A percentile compares a stretch with the other conserved stretches of the same genome.
These are phyloP conservation scores for Seriola dumerili DNA, from an alignment of 2,113 vertebrate genomes.

Conservation along the genomic window DNA sequence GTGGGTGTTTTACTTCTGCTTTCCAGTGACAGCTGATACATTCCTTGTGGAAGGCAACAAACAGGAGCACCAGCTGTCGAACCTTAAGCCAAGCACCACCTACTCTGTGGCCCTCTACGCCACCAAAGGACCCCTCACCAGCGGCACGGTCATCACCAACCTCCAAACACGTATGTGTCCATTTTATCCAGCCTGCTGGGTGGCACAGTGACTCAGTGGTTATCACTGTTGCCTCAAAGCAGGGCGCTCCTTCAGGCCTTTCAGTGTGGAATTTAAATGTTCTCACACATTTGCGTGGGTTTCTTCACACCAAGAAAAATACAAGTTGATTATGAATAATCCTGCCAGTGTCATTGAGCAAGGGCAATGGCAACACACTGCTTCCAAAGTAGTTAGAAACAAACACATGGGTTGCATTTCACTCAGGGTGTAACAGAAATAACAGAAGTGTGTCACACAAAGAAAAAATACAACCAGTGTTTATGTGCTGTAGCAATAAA, in stretches of 20 bases:
- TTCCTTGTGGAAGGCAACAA: slow-evolving; percentile 91
- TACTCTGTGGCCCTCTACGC: slow-evolving; percentile 93
- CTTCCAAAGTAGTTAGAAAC: not conserved
- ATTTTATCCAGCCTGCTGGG: slow-evolving; percentile 30
- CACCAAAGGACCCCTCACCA: slow-evolving; percentile 91
- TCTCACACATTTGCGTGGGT: slow-evolving; percentile 10
- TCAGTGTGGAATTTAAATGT: slow-evolving; percentile 24
- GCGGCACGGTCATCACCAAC: slow-evolving; percentile 90
- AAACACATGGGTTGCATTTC: slow-evolving; percentile 7
- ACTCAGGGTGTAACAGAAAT: not conserved
- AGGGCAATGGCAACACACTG: not conserved
- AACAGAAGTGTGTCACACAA: not conserved
- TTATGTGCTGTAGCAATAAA: not conserved
- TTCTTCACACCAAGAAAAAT: not conserved
- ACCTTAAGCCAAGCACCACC: slow-evolving; percentile 90
- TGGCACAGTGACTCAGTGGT: not conserved
- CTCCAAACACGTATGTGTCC: slow-evolving; percentile 92
- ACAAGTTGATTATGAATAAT: slow-evolving; percentile 3
- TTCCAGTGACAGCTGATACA: slow-evolving; percentile 91
- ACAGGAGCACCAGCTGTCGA: slow-evolving; percentile 91
- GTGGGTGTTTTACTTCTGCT: slow-evolving; percentile 29
- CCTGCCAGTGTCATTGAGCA: not conserved
- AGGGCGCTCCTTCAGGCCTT: not conserved
- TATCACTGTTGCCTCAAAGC: slow-evolving; percentile 25
- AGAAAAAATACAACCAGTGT: not conserved